Base-by-base conservation (phyloP, 2,888 invertebrate species). In the Pachymerium ferrugineum region DNA sequence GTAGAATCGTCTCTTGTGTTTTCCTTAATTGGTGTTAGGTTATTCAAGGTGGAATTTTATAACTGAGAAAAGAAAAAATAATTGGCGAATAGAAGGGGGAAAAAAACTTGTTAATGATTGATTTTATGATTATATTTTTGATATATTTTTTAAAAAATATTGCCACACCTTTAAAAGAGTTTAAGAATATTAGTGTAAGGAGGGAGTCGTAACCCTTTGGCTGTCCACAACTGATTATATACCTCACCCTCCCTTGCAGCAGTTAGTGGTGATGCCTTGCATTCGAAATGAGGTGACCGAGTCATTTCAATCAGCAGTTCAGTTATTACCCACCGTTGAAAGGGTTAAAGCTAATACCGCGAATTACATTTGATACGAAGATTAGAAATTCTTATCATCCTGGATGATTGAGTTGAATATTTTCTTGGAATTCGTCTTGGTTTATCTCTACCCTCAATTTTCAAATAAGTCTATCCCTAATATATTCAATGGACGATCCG, bases 401-500 rank as follows among this genome's bases (percentile, higher is more conserved):
- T n/a, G 19, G 3, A 54, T 54, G 47, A n/a, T 54, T 16, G 38
- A 38, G 14, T 3, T 16, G 38, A 14, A 19, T 54, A 22, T 54
- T 54, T 54, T 54, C 47, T 54, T 54, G 47, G 22, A 22, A n/a
- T 54, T 54, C 10, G 22, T 54, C 47, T 54, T 54, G 22, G 19
- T 19, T n/a, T 54, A 54, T 54, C 47, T 54, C 4, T 54, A 54
- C 47, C 47, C 47, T 54, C 47, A 8, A 54, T 3, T 54, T 54
- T n/a, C 10, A 22, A 54, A 54, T 54, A 54, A 54, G 47, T 54
- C 47, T 54, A 54, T 54, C 47, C 47, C 47, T 54, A 54, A 54
- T 54, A 54, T 54, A 54, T 54, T 54, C 47, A 54, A 54, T 54
- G 47, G 47, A 54, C 47, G 47, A 54, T 54, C 47, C 47, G 19